phyloP scores from a whole-genome alignment of 2,797 vertebrate genomes.

The Oreortyx pictus region DNA sequence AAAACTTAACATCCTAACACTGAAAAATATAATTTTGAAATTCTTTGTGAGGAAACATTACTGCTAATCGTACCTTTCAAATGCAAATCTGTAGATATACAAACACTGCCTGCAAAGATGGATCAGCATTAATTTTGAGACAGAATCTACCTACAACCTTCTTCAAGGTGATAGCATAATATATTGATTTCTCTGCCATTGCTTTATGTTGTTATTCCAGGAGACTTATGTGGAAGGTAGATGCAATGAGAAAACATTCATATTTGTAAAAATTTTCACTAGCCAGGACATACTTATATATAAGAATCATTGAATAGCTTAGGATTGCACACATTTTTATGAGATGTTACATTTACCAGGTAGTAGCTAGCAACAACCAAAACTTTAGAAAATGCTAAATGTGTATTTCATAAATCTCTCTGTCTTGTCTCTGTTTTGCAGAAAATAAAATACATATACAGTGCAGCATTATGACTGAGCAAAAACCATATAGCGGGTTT shows the following conservation, averaged over 20 bases:
- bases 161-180: not conserved
- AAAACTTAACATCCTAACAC: not conserved
- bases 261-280: not conserved
- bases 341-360: not conserved
- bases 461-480: not conserved
- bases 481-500: not conserved
- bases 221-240: not conserved
- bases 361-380: not conserved
- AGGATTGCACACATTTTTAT: not conserved
- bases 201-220: not conserved
- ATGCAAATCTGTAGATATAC: not conserved
- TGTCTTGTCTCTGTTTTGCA: not conserved
- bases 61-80: not conserved
- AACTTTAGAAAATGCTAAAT: not conserved
- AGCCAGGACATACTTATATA: not conserved
- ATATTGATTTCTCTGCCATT: conserved; percentile 31
- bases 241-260: not conserved
- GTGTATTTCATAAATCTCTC: not conserved
- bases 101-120: not conserved
- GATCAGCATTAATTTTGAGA: conserved; percentile 39
- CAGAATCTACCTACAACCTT: not conserved
- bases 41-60: not conserved
- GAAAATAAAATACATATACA: not conserved
- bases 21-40: not conserved
- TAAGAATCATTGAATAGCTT: not conserved